phyloP scores from a whole-genome alignment of 2,888 invertebrate species.

The Hipparchia sbordonii region DNA sequence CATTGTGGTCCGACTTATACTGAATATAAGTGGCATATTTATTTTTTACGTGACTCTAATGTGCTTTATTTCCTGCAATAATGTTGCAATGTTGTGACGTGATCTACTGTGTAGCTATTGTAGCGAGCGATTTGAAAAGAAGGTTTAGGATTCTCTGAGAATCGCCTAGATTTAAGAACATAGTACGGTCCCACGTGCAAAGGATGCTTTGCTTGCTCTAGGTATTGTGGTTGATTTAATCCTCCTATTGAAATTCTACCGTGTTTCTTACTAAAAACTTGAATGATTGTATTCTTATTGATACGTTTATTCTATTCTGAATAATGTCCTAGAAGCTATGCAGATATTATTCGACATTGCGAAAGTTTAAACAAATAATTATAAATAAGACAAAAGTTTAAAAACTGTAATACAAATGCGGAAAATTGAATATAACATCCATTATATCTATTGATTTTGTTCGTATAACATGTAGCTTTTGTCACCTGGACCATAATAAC shows the following conservation, averaged over 20 bases:
- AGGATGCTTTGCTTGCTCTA: background rate
- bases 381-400: too few relatives aligned
- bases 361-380: too few relatives aligned
- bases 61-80: constrained; percentile 54
- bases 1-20: constrained; percentile 69
- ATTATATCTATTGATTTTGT: too few relatives aligned
- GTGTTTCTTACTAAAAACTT: background rate
- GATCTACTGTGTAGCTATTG: constrained; percentile 18
- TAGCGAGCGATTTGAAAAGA: constrained; percentile 24
- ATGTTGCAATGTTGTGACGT: constrained; percentile 37
- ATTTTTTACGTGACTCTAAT: constrained; percentile 71
- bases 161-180: background rate
- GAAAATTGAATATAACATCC: too few relatives aligned
- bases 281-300: background rate
- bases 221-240: constrained; percentile 10
- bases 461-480: too few relatives aligned
- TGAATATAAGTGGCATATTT: constrained; percentile 69
- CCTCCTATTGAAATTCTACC: constrained; percentile 1
- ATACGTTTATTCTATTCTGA: background rate
- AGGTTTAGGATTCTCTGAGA: constrained; percentile 12
- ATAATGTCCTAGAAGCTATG: background rate
- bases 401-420: too few relatives aligned
- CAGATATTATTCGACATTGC: too few relatives aligned
- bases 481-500: too few relatives aligned
- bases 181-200: constrained; percentile 1